Base-by-base conservation (phyloP, 2,797 vertebrate genomes). In the Mallotus villosus region DNA sequence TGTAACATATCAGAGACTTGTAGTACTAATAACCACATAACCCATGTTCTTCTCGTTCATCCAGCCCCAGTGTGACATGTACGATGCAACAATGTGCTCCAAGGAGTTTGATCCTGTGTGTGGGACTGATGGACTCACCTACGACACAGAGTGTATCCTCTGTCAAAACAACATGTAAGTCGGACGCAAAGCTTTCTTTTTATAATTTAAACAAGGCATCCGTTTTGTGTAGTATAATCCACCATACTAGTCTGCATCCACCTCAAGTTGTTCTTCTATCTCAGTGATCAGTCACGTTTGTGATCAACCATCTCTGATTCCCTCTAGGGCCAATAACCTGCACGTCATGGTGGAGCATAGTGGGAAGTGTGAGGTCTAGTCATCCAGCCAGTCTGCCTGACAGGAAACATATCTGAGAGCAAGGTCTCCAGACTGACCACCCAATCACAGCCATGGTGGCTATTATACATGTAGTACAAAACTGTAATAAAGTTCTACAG, bases 31-130 rank as follows among this genome's bases (percentile, higher is more conserved):
- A 17, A 8, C 51, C 5, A 17, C 6, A 55, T 17, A 3, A n/a
- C 51, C 51, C 41, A 22, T 29, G 7, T 51, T 25, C 24, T 24
- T 24, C 22, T 51, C 41, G 22, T 24, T 5, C 24, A 34, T 49
- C 46, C 17, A 67, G 64, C 11, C 64, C 0, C 6, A 67, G 2
- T 67, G 41, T n/a, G 65, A 53, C 16, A 16, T 27, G 49, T 53
- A 29, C 8, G 1, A 25, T 27, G 14, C 1, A 17, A n/a, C 9
- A 14, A 2, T 5, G 22, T 25, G 62, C 34, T n/a, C 51, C 53
- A 65, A 16, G 55, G 51, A 58, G 66, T 68, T n/a, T 16, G n/a
- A 68, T 22, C 67, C 67, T 32, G 67, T 68, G 8, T 68, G 67
- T 68, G 67, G 67, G 17, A 58, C n/a, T 4, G 53, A 58, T 57